Evolutionary conservation across 2,113 vertebrate genomes (phyloP).

Genomic region (Indri indri): DNA sequence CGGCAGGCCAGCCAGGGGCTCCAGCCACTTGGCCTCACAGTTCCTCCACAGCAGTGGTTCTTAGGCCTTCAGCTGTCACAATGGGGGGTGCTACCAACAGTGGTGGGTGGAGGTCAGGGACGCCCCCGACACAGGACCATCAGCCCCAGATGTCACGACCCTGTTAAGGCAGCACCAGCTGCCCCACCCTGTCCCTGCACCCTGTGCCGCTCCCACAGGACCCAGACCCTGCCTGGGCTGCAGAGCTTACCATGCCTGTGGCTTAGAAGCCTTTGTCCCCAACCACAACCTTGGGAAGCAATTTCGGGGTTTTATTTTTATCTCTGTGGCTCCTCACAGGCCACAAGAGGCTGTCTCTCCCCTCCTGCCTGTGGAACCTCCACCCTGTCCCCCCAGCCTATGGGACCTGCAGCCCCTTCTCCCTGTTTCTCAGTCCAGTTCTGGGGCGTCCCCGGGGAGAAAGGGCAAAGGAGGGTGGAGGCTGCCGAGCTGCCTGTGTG

Average conservation of each 20-base stretch:
- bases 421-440: neutral
- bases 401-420: neutral
- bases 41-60: neutral
- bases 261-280: neutral
- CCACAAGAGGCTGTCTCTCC: neutral
- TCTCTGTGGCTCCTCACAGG: neutral
- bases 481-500: neutral
- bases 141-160: rapidly evolving
- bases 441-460: neutral
- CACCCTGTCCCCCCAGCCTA: neutral
- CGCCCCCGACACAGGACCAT: rapidly evolving
- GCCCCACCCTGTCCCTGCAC: neutral
- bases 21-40: neutral
- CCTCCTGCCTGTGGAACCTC: neutral
- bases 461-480: neutral
- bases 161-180: neutral
- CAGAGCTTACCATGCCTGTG: neutral
- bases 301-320: slow-evolving; percentile 42
- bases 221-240: neutral
- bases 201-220: neutral
- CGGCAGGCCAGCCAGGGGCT: no score
- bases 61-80: neutral
- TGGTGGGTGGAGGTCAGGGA: neutral
- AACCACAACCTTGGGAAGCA: neutral
- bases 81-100: rapidly evolving